phyloP scores from a whole-genome alignment of 2,888 invertebrate species.

The Smittia aterrima region DNA sequence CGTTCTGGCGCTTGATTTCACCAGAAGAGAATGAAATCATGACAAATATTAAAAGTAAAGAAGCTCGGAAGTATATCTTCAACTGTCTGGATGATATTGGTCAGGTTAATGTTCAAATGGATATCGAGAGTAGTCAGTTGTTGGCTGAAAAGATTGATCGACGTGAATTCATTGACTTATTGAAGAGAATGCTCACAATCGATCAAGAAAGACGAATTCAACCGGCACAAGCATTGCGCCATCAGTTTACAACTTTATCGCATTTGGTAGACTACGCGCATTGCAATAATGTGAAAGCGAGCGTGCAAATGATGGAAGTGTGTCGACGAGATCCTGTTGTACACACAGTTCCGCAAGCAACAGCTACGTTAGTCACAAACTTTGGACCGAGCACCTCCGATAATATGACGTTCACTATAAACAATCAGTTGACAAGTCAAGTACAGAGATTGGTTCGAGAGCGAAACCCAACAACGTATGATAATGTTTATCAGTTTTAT shows the following conservation, averaged over 20 bases:
- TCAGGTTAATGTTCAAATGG: slow-evolving; percentile 94
- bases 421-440: slow-evolving; percentile 79
- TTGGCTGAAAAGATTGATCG: slow-evolving; percentile 96
- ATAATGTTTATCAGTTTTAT: slow-evolving; percentile 66
- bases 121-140: slow-evolving; percentile 93
- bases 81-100: slow-evolving; percentile 99
- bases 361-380: slow-evolving; percentile 68
- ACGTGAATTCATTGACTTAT: slow-evolving; percentile 93
- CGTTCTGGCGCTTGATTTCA: slow-evolving; percentile 85
- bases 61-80: slow-evolving; percentile 98
- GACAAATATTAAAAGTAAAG: slow-evolving; percentile 97
- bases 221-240: slow-evolving; percentile 93
- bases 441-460: slow-evolving; percentile 70
- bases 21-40: slow-evolving; percentile 98
- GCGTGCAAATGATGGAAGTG: slow-evolving; percentile 96
- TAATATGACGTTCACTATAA: slow-evolving; percentile 90
- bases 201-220: slow-evolving; percentile 96
- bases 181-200: slow-evolving; percentile 98
- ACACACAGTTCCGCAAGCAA: slow-evolving; percentile 52
- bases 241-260: slow-evolving; percentile 89
- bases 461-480: slow-evolving; percentile 66
- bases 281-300: slow-evolving; percentile 94
- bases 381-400: slow-evolving; percentile 75
- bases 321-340: slow-evolving; percentile 56
- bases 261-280: slow-evolving; percentile 95